Conservation (phyloP, 2,797 vertebrate species). For the Oreonectes daqikongensis region DNA sequence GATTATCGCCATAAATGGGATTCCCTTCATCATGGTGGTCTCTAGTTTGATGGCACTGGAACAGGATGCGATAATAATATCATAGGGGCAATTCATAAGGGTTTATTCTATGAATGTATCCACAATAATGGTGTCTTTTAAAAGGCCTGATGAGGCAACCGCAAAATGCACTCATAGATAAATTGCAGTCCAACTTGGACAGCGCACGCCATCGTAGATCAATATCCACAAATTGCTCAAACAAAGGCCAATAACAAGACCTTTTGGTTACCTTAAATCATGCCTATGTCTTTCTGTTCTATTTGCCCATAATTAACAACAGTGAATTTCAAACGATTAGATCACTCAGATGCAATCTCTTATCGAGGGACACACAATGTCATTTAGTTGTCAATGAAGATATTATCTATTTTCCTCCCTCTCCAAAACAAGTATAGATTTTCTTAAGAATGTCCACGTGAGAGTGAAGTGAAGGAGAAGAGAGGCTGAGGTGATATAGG, state of each 20-base stretch:
- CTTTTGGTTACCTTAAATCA: constrained; percentile 42
- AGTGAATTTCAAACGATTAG: constrained; percentile 72
- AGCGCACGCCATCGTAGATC: constrained; percentile 30
- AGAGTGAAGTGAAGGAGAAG: constrained; percentile 46
- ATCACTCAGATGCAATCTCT: constrained; percentile 80
- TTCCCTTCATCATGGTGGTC: not conserved
- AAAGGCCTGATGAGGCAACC: constrained; percentile 25
- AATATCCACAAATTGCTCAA: constrained; percentile 45
- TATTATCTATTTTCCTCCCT: constrained; percentile 61
- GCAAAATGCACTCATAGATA: constrained; percentile 24
- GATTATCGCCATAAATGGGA: constrained; percentile 5
- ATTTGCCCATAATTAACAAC: constrained; percentile 77
- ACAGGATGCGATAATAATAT: not conserved
- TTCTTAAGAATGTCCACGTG: constrained; percentile 59
- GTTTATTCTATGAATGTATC: constrained; percentile 19
- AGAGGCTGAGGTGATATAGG: constrained; percentile 5
- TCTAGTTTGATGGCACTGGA: not conserved
- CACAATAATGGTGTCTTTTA: constrained; percentile 20
- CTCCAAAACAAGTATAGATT: constrained; percentile 60
- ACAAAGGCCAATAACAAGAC: constrained; percentile 47
- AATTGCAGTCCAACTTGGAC: constrained; percentile 30
- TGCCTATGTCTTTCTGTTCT: constrained; percentile 55
- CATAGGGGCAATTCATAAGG: not conserved
- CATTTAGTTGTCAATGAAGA: constrained; percentile 62
- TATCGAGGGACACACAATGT: constrained; percentile 78